A percentile compares a stretch with the other conserved stretches of the same genome.
Evolutionary conservation across 2,113 vertebrate genomes (phyloP).

Genomic region (Actinemys pallida): DNA sequence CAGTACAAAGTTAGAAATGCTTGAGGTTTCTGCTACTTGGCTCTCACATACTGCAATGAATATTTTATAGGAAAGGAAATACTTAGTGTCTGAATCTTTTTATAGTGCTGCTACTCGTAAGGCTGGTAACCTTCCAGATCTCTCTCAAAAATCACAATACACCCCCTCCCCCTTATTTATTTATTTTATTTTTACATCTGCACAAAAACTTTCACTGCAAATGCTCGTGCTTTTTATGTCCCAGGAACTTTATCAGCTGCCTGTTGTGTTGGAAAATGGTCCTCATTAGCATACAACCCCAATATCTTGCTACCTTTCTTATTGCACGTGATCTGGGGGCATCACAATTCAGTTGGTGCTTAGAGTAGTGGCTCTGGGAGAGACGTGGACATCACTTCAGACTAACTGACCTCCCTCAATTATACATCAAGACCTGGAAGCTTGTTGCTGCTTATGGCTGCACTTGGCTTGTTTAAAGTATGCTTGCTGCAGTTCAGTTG

Average conservation of each 20-base stretch:
- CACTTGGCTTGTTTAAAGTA: neutral
- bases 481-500: neutral
- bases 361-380: neutral
- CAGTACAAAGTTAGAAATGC: constrained; percentile 90
- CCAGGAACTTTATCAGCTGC: neutral
- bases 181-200: neutral
- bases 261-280: neutral
- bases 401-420: neutral
- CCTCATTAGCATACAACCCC: neutral
- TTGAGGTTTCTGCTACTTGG: constrained; percentile 94
- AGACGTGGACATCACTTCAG: too few species aligned
- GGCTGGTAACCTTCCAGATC: constrained; percentile 82
- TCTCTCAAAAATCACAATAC: constrained; percentile 46
- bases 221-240: neutral
- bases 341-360: neutral
- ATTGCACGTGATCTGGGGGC: neutral
- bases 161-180: neutral
- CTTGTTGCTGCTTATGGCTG: too few species aligned
- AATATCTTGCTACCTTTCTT: neutral
- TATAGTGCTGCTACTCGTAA: constrained; percentile 86
- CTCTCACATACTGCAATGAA: constrained; percentile 87
- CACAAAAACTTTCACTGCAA: neutral
- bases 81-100: constrained; percentile 94
- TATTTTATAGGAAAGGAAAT: constrained; percentile 98
- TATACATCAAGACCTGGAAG: neutral